These are phyloP conservation scores for Orchesellides sinensis DNA, from an alignment of 2,888 invertebrate genomes.

Conservation along the genomic window DNA sequence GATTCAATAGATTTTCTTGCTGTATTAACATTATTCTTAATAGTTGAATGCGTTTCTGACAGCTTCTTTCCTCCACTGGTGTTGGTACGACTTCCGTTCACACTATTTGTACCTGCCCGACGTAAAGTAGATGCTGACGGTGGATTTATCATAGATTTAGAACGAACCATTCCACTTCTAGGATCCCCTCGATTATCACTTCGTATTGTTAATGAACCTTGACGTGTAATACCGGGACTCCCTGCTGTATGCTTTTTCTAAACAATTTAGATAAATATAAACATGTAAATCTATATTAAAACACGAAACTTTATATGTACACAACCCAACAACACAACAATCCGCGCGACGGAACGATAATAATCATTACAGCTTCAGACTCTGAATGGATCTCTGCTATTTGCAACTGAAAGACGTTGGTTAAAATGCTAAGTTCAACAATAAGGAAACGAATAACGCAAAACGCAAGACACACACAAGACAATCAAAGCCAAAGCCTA, in stretches of 20 bases:
- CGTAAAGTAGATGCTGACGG: conserved; percentile 8
- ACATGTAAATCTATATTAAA: background rate
- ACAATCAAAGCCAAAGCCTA: too few species aligned
- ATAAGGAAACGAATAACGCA: too few species aligned
- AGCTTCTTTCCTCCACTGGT: conserved; percentile 40
- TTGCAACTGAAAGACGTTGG: too few species aligned
- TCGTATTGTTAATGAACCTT: conserved; percentile 8
- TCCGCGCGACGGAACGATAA: too few species aligned
- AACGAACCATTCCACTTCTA: conserved; percentile 52
- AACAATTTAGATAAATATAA: background rate
- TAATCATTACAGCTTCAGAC: too few species aligned
- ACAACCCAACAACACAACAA: too few species aligned
- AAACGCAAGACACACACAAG: too few species aligned
- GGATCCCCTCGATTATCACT: background rate
- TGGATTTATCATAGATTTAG: conserved; percentile 68
- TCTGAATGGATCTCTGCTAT: too few species aligned
- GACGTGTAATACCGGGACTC: background rate
- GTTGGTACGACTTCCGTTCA: conserved; percentile 4
- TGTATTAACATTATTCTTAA: background rate
- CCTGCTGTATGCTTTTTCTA: conserved; percentile 49
- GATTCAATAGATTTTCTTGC: conserved; percentile 8
- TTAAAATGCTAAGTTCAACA: too few species aligned
- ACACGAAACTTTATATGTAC: too few species aligned
- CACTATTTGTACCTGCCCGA: conserved; percentile 3
- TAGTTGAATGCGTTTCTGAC: conserved; percentile 6